Base-by-base conservation (phyloP, 2,113 vertebrate genomes). In the Crypturellus undulatus region DNA sequence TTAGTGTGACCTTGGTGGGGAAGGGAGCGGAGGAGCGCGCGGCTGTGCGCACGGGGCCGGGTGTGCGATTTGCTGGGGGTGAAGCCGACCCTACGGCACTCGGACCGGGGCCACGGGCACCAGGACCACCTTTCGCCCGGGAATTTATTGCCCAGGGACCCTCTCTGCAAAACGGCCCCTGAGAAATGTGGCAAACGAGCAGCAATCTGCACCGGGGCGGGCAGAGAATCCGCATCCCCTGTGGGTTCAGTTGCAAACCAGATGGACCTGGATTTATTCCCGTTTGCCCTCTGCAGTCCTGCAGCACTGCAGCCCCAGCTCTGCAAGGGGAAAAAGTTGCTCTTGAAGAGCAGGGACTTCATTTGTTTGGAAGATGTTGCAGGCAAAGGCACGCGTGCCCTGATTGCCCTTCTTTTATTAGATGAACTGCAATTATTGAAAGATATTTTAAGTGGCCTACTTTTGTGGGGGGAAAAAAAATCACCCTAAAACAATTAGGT, bases 1-100 rank as follows among this genome's bases (percentile, higher is more conserved):
- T 99, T 99, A 99, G 98, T 98, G 98, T 99, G 99, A 99, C 99
- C 99, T 99, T 99, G 99, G 98, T 99, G 98, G 99, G 98, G 98
- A 98, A 98, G 98, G 98, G 98, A 98, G 98, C 98, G 98, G 98
- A 96, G 97, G 98, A 98, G 97, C 96, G 98, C 98, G 97, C 68
- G 98, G 38, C 38, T 38, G 9, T 9, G 38, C 38, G 38, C 38
- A 96, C 78, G 52, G 96, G 97, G 96, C 87, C 97, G 98, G 96
- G 93, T 94, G 96, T 97, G 97, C 96, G 97, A 98, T 98, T 98
- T 98, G 98, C 97, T 98, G 97, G 96, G 98, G 98, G 97, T 97
- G 98, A 97, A 97, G 95, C 91, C 32, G 88, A 96, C 96, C 96
- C 94, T 97, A 92, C 98, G 98, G 97, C 28, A 9, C 28, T 30